Conservation (phyloP, 1,140 invertebrate species). For the Drosophila sp. region DNA sequence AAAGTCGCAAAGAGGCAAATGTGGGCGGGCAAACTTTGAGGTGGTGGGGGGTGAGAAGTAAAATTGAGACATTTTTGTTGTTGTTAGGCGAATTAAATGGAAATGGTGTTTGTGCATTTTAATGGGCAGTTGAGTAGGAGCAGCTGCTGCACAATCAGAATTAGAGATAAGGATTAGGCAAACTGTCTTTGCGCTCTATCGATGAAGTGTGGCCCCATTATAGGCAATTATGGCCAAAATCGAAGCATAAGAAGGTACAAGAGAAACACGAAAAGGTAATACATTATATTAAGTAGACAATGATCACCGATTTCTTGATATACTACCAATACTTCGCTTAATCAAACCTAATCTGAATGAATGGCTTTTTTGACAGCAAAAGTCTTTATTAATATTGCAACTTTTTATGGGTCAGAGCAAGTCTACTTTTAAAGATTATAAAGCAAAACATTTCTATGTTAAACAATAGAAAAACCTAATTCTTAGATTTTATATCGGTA, state of each 20-base stretch:
- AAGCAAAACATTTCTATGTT: no score
- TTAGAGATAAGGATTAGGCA: slow-evolving; percentile 41
- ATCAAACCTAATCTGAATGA: no score
- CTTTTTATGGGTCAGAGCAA: no score
- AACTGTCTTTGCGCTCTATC: slow-evolving; percentile 20
- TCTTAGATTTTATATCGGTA: no score
- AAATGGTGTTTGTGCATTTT: slow-evolving; percentile 71
- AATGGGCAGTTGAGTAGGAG: slow-evolving; percentile 62
- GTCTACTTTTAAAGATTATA: no score
- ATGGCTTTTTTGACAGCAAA: no score
- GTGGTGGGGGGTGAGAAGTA: background rate
- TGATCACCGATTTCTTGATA: background rate
- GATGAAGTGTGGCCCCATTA: slow-evolving; percentile 27
- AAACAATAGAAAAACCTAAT: no score
- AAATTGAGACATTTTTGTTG: slow-evolving; percentile 71
- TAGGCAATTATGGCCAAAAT: slow-evolving; percentile 2
- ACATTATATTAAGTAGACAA: background rate
- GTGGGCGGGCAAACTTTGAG: background rate
- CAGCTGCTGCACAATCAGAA: slow-evolving; percentile 29
- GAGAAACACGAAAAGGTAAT: background rate
- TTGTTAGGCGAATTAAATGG: slow-evolving; percentile 62
- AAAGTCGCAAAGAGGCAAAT: slow-evolving; percentile 48
- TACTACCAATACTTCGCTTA: no score
- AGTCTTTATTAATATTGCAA: no score
- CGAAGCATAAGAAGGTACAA: background rate